Evolutionary conservation across 2,113 vertebrate genomes (phyloP), one percentile per base, ranked within the genome.

Genomic region (Oncorhynchus kisutch): DNA sequence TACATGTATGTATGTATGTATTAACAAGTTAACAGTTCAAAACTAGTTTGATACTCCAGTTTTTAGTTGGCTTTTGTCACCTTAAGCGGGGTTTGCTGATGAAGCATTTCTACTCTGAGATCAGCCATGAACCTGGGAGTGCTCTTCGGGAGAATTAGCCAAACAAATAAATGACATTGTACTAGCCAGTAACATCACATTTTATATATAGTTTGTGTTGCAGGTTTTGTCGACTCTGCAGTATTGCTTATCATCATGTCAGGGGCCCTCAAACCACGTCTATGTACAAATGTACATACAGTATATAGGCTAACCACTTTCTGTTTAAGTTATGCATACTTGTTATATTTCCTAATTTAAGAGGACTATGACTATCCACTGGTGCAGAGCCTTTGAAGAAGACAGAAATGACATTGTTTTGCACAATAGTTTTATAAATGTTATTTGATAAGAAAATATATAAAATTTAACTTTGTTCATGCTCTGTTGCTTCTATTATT

Each of bases 351-450:
- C 91, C 89, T 93, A 90, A 93, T 91, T 93, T 92, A 93, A 93
- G 85, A 92, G 90, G 90, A 92, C 87, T 90, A 91, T 87, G 89
- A 92, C 90, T 93, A 91, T 91, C 90, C 91, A 92, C 91, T 91
- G 91, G 91, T 92, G 92, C 92, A 90, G 90, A 93, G 90, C 88
- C 89, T 90, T 90, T 93, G 89, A 93, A 90, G 90, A 92, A 88
- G 86, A 91, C 87, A 84, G 89, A 54, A 92, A 92, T 91, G 84
- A 91, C 94, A 95, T 94, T 94, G 92, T 96, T 96, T 98, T 97
- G 95, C 97, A 97, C 95, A 96, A 95, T 92, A 92, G 93, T 93
- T 93, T 93, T 93, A 91, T 92, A 93, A 92, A 92, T 92, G 90
- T 92, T 92, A 92, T 93, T 93, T 93, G 89, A 92, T 91, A 88